Percentiles rank a stretch among this genome's conserved stretches.
phyloP scores from a whole-genome alignment of 1,140 invertebrate genomes.

The Cecropterus lyciades region DNA sequence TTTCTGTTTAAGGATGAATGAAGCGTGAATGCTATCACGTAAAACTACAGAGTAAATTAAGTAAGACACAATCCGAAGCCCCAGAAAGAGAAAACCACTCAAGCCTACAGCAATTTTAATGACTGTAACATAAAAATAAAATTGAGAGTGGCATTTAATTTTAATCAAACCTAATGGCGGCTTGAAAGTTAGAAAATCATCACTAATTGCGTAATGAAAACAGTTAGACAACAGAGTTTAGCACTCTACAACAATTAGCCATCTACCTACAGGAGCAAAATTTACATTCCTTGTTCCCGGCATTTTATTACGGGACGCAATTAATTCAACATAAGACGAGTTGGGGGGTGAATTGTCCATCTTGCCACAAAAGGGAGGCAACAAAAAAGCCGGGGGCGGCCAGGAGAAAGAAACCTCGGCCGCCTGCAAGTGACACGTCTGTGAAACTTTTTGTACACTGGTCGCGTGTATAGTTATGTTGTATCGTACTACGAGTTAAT shows the following conservation, averaged over 20 bases:
- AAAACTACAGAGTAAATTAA: no score
- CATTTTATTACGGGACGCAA: conserved; percentile 24
- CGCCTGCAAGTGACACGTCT: conserved; percentile 29
- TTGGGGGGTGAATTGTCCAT: conserved; percentile 19
- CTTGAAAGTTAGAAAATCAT: conserved; percentile 11
- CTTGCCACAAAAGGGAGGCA: conserved; percentile 29
- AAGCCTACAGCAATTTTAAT: no score
- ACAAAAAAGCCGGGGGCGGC: conserved; percentile 26
- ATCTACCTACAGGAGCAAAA: conserved; percentile 4
- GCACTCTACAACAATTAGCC: conserved; percentile 27
- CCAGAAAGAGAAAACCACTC: no score
- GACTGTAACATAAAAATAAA: no score
- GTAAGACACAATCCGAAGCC: no score
- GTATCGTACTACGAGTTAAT: not conserved
- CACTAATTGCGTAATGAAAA: conserved; percentile 25
- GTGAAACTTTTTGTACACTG: conserved; percentile 17
- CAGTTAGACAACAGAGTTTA: conserved; percentile 21
- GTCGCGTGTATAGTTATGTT: not conserved
- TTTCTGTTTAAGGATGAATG: no score
- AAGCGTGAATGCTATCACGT: no score
- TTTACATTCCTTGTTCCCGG: conserved; percentile 26
- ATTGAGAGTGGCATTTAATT: not conserved
- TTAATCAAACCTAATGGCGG: conserved; percentile 14
- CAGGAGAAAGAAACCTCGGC: conserved; percentile 20
- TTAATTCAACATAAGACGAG: conserved; percentile 33